phyloP scores from a whole-genome alignment of 1,140 invertebrate genomes.

The Drosophila ercepeae region DNA sequence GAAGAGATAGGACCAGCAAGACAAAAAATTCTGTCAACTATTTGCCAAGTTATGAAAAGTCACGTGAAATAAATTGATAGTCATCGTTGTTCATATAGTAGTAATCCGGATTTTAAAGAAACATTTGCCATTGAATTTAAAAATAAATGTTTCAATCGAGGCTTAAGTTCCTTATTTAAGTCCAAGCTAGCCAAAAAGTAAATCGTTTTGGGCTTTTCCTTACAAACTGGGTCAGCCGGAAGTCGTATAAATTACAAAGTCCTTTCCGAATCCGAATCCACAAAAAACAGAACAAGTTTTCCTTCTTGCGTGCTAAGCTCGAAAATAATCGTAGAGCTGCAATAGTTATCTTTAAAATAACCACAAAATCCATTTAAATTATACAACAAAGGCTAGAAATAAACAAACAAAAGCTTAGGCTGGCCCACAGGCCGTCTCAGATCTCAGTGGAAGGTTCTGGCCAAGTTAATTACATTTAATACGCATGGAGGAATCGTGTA shows the following conservation, averaged over 20 bases:
- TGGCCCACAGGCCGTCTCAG: slow-evolving; percentile 26
- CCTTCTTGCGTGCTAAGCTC: slow-evolving; percentile 23
- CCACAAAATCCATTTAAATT: slow-evolving; percentile 78
- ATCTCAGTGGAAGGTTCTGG: slow-evolving; percentile 31
- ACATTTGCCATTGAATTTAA: too few relatives aligned
- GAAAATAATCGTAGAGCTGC: slow-evolving; percentile 46
- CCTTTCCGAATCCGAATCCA: slow-evolving; percentile 23
- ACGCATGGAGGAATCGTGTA: slow-evolving; percentile 45
- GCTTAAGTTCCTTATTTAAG: slow-evolving; percentile 12
- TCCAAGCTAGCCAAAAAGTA: slow-evolving; percentile 44
- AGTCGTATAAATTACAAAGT: slow-evolving; percentile 56
- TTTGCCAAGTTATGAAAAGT: too few relatives aligned
- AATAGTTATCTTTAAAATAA: slow-evolving; percentile 76
- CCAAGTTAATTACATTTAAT: slow-evolving; percentile 81
- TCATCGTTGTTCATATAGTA: too few relatives aligned
- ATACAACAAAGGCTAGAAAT: slow-evolving; percentile 58
- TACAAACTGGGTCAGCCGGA: slow-evolving; percentile 69
- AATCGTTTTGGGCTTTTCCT: slow-evolving; percentile 52
- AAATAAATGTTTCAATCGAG: slow-evolving; percentile 28
- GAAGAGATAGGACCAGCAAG: too few relatives aligned
- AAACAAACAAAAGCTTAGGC: slow-evolving; percentile 50
- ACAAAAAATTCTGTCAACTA: too few relatives aligned
- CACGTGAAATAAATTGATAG: too few relatives aligned
- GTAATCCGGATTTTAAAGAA: too few relatives aligned
- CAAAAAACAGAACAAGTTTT: slow-evolving; percentile 34